Base-by-base conservation (phyloP, 64 coral and sea anemone genomes). In the Orbicella faveolata region DNA sequence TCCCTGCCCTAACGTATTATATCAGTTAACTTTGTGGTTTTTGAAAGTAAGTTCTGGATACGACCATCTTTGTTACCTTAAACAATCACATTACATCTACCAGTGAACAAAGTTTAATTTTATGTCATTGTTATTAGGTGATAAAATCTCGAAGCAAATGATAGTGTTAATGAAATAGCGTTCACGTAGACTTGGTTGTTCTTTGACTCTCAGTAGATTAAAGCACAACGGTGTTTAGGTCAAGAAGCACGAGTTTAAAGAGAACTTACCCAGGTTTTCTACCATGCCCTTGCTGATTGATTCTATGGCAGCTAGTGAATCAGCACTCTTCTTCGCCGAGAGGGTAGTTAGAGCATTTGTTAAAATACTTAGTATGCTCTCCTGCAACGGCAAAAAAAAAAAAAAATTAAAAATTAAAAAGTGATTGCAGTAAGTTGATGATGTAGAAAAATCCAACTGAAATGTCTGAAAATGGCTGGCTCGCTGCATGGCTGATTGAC, bases 261-360 rank as follows among this genome's bases (percentile, higher is more conserved):
- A 62, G 17, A 15, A 72, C 36, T 26, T 72, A 85, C 82, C 82
- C 7, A 85, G 39, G 61, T 85, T 85, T 37, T 52, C 23, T 20
- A 85, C 20, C 3, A 85, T 21, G 5, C 37, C 82, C 52, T 19
- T 35, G 3, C 65, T 66, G n/a, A 85, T 8, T 52, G 18, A 37
- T 85, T 85, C 36, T 52, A 85, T 72, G 26, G 36, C 18, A 4
- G 70, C 21, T 4, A 73, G 25, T 9, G 63, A 85, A 20, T 85
- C 64, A 52, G 64, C 64, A 16, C 41, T 72, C 15, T 85, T 73
- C 64, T 65, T 85, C 35, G 11, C 20, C 21, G 65, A 72, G 5
- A 85, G 36, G 3, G 37, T 85, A 37, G 65, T 4, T 15, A 85
- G 39, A 53, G 64, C 12, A 11, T 72, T 85, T 3, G 37, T 23